These are phyloP conservation scores for Notamacropus eugenii DNA, from an alignment of 2,797 vertebrate genomes.

Conservation along the genomic window DNA sequence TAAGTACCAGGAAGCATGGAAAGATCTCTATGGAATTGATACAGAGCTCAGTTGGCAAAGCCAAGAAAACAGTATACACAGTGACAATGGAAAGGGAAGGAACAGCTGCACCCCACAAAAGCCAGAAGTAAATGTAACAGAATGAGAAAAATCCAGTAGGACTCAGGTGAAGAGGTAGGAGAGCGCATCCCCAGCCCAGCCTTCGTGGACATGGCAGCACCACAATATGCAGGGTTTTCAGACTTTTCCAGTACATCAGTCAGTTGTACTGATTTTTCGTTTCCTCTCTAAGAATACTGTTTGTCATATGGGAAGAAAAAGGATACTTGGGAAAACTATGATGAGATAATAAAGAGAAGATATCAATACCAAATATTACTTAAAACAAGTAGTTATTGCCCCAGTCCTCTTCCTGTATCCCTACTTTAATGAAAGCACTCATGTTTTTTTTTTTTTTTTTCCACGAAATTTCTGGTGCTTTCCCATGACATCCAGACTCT, in stretches of 20 bases:
- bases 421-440: constrained; percentile 11
- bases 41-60: too few relatives aligned
- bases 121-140: too few relatives aligned
- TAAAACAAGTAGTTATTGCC: constrained; percentile 17
- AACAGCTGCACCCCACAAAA: too few relatives aligned
- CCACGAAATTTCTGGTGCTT: constrained; percentile 34
- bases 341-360: too few relatives aligned
- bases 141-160: too few relatives aligned
- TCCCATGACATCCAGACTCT: constrained; percentile 51
- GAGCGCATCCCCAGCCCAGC: background rate
- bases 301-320: background rate
- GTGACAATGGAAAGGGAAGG: too few relatives aligned
- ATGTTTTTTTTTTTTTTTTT: constrained; percentile 18
- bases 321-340: too few relatives aligned
- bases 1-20: too few relatives aligned
- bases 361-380: background rate
- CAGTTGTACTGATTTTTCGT: background rate
- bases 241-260: background rate
- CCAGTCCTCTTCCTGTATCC: constrained; percentile 28
- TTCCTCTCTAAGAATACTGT: background rate
- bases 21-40: too few relatives aligned
- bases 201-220: background rate
- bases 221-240: background rate
- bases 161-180: background rate
- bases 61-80: too few relatives aligned